Conservation (phyloP, 2,888 invertebrate genomes). For the Frankliniella intonsa region DNA sequence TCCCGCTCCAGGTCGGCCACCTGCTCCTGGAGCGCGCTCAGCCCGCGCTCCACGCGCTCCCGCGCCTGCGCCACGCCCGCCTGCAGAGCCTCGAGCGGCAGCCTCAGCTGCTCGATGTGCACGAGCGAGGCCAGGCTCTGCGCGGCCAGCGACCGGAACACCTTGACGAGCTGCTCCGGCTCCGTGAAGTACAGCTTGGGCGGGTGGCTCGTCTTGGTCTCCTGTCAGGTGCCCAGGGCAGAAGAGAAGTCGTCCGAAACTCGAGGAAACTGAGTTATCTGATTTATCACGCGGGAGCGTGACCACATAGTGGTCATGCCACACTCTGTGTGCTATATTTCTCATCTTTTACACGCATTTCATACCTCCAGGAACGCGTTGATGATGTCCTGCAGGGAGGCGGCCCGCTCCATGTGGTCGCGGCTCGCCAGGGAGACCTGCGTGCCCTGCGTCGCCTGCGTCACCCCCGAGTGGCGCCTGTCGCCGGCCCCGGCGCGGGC, state of each 20-base stretch:
- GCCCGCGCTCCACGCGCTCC: constrained; percentile 46
- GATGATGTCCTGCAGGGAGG: constrained; percentile 38
- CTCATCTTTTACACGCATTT: not conserved
- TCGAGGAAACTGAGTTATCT: no score
- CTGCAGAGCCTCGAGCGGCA: constrained; percentile 51
- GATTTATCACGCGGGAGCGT: no score
- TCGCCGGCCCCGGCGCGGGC: constrained; percentile 39
- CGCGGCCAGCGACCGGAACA: constrained; percentile 57
- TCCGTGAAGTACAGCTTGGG: constrained; percentile 56
- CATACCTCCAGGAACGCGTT: constrained; percentile 31
- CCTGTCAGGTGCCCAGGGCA: constrained; percentile 40
- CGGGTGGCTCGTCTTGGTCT: constrained; percentile 46
- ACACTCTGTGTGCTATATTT: no score
- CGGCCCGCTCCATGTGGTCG: constrained; percentile 37
- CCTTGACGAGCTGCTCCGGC: constrained; percentile 53
- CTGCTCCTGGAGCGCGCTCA: constrained; percentile 46
- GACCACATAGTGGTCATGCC: no score
- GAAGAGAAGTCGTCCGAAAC: no score
- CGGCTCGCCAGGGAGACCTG: constrained; percentile 31
- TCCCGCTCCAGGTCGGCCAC: constrained; percentile 48
- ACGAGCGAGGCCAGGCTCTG: constrained; percentile 61
- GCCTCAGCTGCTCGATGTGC: constrained; percentile 55
- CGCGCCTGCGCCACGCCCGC: constrained; percentile 50
- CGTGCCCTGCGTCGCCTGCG: constrained; percentile 8
- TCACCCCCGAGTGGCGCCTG: constrained; percentile 29